These are phyloP conservation scores for Erebia ligea DNA, from an alignment of 2,888 invertebrate genomes.

Conservation along the genomic window DNA sequence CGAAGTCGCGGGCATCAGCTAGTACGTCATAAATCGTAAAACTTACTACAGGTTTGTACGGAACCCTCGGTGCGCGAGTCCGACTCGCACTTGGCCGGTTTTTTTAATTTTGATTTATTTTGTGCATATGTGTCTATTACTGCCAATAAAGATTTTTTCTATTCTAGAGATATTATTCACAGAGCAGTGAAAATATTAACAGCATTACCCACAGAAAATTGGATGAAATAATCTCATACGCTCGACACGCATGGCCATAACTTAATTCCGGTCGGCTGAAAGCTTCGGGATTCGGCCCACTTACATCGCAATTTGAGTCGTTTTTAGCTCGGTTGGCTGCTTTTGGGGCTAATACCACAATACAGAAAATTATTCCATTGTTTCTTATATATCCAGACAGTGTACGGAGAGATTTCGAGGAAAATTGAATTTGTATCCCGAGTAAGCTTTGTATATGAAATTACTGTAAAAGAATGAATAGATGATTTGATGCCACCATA, in stretches of 20 bases:
- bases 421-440: slow-evolving; percentile 1
- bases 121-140: too few relatives aligned
- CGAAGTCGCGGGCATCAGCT: too few relatives aligned
- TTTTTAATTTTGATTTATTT: not conserved
- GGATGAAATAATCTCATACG: slow-evolving; percentile 11
- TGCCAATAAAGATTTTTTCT: too few relatives aligned
- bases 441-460: not conserved
- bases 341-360: slow-evolving; percentile 15
- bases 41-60: too few relatives aligned
- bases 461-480: too few relatives aligned
- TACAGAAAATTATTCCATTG: slow-evolving; percentile 19
- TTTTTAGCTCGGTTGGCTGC: slow-evolving; percentile 11
- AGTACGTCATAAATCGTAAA: too few relatives aligned
- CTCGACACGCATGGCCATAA: slow-evolving; percentile 18
- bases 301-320: slow-evolving; percentile 31
- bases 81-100: too few relatives aligned
- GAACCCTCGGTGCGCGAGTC: too few relatives aligned
- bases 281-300: slow-evolving; percentile 33
- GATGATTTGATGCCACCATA: too few relatives aligned
- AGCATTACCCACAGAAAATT: not conserved
- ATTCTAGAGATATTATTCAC: not conserved
- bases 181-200: not conserved
- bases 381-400: slow-evolving; percentile 8
- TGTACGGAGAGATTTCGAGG: not conserved
- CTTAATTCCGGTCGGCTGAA: slow-evolving; percentile 30